Evolutionary conservation across 1,140 invertebrate genomes (phyloP), one percentile per base, ranked within the genome.

Genomic region (Zaprionus kolodkinae): DNA sequence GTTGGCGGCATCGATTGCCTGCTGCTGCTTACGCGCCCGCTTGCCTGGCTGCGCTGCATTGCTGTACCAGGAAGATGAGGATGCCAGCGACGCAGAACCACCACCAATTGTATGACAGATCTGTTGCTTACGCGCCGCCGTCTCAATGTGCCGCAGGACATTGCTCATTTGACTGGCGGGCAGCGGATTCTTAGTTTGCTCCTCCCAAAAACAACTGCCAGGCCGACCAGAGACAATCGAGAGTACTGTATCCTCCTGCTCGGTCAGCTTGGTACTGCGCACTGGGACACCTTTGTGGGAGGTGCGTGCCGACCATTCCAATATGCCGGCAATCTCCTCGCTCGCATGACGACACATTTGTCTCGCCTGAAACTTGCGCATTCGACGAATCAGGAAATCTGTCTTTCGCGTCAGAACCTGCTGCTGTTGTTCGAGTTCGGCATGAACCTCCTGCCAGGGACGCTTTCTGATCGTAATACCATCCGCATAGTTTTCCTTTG

Each of bases 341-440:
- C 95, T 95, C 27, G 95, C 94, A 89, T 97, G 96, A 57, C 95
- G 94, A 12, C 96, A 96, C 74, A 97, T 93, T 15, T 95, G 93
- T 57, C 94, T 93, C 0, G 95, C 94, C 91, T 98, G 96, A 7
- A 97, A 91, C 84, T 97, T 97, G 1, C 95, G 93, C 40, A 97
- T 92, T 52, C 97, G 93, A 64, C 96, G 93, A 76, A 96, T 79
- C 57, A 98, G 91, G 88, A 96, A 95, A 5, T 96, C 95, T 62
- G 95, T 94, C 76, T 95, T 93, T 21, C 95, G 93, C 78, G 96
- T 95, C 30, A 96, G 93, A 48, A 95, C 93, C 65, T 94, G 93
- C 79, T 97, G 96, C 59, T 94, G 91, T n/a, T 88, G 40, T 36
- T 85, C 79, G 50, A 92, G 69, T 54, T 89, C 80, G 1, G 43